These are phyloP conservation scores for Popillia japonica DNA, from an alignment of 1,140 invertebrate species.

Conservation along the genomic window DNA sequence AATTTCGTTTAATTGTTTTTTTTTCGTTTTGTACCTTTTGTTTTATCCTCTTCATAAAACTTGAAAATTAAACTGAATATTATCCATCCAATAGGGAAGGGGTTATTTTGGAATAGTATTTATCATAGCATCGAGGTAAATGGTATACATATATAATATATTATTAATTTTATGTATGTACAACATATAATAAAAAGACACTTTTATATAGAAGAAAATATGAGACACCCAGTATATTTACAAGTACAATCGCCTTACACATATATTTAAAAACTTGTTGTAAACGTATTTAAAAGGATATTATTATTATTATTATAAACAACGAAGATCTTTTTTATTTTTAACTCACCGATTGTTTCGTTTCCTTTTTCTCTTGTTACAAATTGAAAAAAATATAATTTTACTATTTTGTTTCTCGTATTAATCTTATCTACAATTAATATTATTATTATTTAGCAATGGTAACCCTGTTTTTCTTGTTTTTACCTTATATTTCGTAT, in stretches of 20 bases:
- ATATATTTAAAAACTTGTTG: no score
- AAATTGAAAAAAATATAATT: no score
- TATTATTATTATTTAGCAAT: not conserved
- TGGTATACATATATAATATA: not conserved
- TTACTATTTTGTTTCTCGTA: not conserved
- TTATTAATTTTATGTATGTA: not conserved
- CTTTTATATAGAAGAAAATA: not conserved
- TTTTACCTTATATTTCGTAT: not conserved
- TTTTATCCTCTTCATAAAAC: not conserved
- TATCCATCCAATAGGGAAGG: no score
- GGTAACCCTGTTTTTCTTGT: slow-evolving; percentile 8
- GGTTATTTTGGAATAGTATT: no score
- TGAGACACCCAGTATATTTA: slow-evolving; percentile 11
- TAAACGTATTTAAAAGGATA: no score
- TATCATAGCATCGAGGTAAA: not conserved
- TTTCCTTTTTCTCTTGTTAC: no score
- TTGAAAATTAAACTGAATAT: not conserved
- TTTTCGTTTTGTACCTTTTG: not conserved
- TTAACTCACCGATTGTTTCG: no score
- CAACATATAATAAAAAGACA: slow-evolving; percentile 13
- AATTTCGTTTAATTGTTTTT: not conserved
- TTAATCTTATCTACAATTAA: not conserved
- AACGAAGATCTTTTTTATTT: no score
- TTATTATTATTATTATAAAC: no score
- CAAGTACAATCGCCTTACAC: not conserved